Conservation (phyloP, 2,113 vertebrate species). For the Galeopterus variegatus region DNA sequence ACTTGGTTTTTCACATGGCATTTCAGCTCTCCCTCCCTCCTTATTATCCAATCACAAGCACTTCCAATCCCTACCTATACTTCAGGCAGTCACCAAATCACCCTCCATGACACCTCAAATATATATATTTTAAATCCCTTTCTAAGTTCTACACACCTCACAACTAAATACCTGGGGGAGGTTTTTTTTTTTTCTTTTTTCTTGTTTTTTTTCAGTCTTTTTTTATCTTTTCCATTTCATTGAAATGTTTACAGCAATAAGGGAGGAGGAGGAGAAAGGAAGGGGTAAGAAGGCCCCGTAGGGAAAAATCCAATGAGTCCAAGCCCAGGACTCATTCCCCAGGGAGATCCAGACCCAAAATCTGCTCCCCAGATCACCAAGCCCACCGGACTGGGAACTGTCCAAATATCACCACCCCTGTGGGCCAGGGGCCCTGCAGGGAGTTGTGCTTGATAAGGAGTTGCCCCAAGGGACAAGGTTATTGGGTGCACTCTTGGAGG, state of each 20-base stretch:
- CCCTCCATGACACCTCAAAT: not conserved
- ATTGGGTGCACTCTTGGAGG: slow-evolving; percentile 75
- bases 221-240: slow-evolving; percentile 83
- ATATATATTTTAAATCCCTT: not conserved
- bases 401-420: slow-evolving; percentile 74
- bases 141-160: not conserved
- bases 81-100: slow-evolving; percentile 34
- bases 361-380: slow-evolving; percentile 80
- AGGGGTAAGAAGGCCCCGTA: slow-evolving; percentile 72
- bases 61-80: not conserved
- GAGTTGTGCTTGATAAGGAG: slow-evolving; percentile 85
- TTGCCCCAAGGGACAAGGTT: slow-evolving; percentile 81
- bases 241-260: slow-evolving; percentile 85
- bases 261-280: slow-evolving; percentile 30
- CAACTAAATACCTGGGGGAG: not conserved
- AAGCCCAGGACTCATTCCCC: slow-evolving; percentile 80
- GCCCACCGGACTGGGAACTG: slow-evolving; percentile 81
- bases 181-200: slow-evolving; percentile 31
- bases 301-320: slow-evolving; percentile 73
- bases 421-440: slow-evolving; percentile 78
- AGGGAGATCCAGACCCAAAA: slow-evolving; percentile 80
- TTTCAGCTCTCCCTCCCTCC: slow-evolving; percentile 21
- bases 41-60: slow-evolving; percentile 21
- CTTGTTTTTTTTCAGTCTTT: slow-evolving; percentile 61
- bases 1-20: slow-evolving; percentile 27